Conservation (phyloP, 2,797 vertebrate genomes). For the Xenopus petersii region DNA sequence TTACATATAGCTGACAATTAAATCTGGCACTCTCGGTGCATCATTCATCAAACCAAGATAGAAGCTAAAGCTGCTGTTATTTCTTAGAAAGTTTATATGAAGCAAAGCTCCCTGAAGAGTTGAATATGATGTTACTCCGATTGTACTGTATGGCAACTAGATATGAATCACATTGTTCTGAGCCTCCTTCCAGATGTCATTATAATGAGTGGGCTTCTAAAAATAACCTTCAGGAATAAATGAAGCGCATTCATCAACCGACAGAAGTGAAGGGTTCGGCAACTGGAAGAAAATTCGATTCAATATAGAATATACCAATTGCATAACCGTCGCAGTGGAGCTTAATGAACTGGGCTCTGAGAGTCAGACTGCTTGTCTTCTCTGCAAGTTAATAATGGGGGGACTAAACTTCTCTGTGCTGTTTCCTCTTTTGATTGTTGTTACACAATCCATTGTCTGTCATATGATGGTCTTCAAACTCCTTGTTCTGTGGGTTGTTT, state of each 20-base stretch:
- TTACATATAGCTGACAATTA: too few species aligned
- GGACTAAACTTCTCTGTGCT: too few species aligned
- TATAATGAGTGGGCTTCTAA: conserved; percentile 39
- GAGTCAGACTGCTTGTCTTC: too few species aligned
- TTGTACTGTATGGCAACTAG: background rate
- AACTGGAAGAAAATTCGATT: background rate
- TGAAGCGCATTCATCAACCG: conserved; percentile 17
- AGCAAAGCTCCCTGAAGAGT: background rate
- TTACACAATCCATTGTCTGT: too few species aligned
- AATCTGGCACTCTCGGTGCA: background rate
- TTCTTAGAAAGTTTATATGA: background rate
- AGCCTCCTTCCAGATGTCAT: conserved; percentile 33
- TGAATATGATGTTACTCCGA: conserved; percentile 9
- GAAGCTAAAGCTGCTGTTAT: background rate
- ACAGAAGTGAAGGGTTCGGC: background rate
- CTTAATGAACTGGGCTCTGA: too few species aligned
- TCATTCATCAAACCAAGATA: background rate
- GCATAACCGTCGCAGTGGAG: background rate
- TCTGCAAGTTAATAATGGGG: too few species aligned
- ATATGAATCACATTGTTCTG: conserved; percentile 33
- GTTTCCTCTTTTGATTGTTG: too few species aligned
- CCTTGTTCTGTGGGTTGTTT: too few species aligned
- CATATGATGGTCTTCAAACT: too few species aligned
- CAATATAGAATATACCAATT: background rate
- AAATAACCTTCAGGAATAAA: conserved; percentile 32